phyloP scores from a whole-genome alignment of 2,113 vertebrate genomes.

The Lycaon pictus region DNA sequence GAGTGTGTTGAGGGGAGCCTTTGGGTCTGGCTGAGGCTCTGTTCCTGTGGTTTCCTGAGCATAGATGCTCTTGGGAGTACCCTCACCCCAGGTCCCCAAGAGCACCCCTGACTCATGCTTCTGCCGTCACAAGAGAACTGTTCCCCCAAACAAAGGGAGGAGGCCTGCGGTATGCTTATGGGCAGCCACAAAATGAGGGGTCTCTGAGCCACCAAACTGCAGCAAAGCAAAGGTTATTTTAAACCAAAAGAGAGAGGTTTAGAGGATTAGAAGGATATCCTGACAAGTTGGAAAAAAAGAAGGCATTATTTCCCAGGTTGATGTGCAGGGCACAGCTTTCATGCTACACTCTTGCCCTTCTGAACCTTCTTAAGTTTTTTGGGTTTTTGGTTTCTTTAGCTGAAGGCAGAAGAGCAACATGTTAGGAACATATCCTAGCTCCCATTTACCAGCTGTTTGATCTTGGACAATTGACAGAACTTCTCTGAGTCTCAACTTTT shows the following conservation, averaged over 20 bases:
- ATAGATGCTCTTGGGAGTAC: slow-evolving; percentile 76
- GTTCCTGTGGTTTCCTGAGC: slow-evolving; percentile 76
- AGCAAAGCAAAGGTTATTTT: background rate
- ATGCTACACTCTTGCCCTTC: background rate
- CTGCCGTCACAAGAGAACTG: slow-evolving; percentile 81
- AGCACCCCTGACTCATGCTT: slow-evolving; percentile 85
- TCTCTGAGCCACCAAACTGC: slow-evolving; percentile 80
- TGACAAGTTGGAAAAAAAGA: background rate
- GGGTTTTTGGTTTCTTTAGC: background rate
- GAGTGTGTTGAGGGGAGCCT: background rate
- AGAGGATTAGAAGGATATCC: background rate
- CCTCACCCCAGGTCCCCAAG: slow-evolving; percentile 63
- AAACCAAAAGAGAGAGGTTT: background rate
- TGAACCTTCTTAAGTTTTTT: background rate
- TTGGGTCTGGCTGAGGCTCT: background rate
- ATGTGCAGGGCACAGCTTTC: background rate
- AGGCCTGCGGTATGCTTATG: slow-evolving; percentile 73
- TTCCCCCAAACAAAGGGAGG: slow-evolving; percentile 84
- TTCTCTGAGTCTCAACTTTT: background rate
- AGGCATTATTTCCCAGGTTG: background rate
- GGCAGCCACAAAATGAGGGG: slow-evolving; percentile 67
- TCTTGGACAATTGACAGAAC: too few species aligned
- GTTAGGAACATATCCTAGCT: background rate
- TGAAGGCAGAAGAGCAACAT: background rate
- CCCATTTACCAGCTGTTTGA: background rate